Conservation (phyloP, 2,113 vertebrate species). For the Paraplagusia blochii region DNA sequence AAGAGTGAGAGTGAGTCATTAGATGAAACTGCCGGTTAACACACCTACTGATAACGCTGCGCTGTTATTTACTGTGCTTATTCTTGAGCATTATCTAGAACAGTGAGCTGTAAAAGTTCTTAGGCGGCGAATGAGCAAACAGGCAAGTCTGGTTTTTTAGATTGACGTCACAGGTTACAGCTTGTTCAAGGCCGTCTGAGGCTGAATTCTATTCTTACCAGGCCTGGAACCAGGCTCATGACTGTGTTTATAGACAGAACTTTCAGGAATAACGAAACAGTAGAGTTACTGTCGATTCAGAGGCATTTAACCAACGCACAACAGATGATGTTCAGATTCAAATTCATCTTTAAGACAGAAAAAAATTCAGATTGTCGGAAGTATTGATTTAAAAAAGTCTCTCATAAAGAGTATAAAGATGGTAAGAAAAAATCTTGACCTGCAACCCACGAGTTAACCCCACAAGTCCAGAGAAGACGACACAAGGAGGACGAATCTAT, state of each 20-base stretch:
- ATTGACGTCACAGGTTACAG: constrained; percentile 30
- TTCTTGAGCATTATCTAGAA: constrained; percentile 17
- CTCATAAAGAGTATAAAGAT: constrained; percentile 15
- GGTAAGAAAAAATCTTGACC: constrained; percentile 21
- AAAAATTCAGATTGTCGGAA: constrained; percentile 45
- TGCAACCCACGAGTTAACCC: constrained; percentile 40
- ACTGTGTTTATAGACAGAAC: background rate
- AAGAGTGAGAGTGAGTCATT: background rate
- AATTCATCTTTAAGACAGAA: constrained; percentile 1
- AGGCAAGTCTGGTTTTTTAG: constrained; percentile 23
- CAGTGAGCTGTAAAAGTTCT: constrained; percentile 39
- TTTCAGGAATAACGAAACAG: no score
- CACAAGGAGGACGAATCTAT: constrained; percentile 43
- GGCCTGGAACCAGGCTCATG: constrained; percentile 9
- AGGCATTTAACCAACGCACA: no score
- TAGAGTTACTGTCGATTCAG: no score
- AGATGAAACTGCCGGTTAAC: background rate
- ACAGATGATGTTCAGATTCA: background rate
- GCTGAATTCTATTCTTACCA: constrained; percentile 5
- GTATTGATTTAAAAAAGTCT: constrained; percentile 9
- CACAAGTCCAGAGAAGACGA: constrained; percentile 42
- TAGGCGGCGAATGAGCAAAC: constrained; percentile 52
- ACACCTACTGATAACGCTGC: background rate
- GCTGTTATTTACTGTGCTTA: constrained; percentile 34
- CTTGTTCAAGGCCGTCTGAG: constrained; percentile 49